Conservation (phyloP, 2,888 invertebrate species). For the Microchrysa polita region DNA sequence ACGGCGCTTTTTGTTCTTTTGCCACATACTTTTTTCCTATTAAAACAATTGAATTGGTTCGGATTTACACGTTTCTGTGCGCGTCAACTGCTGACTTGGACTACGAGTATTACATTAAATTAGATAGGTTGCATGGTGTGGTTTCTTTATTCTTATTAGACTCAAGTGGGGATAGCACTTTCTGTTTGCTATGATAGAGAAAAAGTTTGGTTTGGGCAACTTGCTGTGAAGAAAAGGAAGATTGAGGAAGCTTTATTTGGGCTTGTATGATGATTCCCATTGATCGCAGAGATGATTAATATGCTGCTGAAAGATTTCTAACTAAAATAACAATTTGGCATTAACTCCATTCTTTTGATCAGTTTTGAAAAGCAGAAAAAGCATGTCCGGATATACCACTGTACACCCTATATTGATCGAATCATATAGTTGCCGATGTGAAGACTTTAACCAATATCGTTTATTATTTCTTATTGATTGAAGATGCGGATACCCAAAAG, state of each 20-base stretch:
- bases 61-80: conserved; percentile 45
- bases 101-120: background rate
- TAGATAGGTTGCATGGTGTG: background rate
- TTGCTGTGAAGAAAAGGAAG: no score
- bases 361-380: no score
- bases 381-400: no score
- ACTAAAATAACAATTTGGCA: no score
- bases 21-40: background rate
- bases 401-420: background rate
- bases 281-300: no score
- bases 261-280: no score
- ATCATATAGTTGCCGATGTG: background rate
- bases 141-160: no score
- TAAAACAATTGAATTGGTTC: conserved; percentile 47
- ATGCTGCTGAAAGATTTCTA: no score
- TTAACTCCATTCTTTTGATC: no score
- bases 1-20: conserved; percentile 19
- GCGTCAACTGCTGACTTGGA: no score
- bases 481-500: background rate
- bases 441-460: conserved; percentile 35
- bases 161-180: background rate
- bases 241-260: no score
- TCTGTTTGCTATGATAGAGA: background rate
- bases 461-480: conserved; percentile 43
- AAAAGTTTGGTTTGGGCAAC: background rate